Base-by-base conservation (phyloP, 1,140 invertebrate genomes). In the Drosophila pectinifera region DNA sequence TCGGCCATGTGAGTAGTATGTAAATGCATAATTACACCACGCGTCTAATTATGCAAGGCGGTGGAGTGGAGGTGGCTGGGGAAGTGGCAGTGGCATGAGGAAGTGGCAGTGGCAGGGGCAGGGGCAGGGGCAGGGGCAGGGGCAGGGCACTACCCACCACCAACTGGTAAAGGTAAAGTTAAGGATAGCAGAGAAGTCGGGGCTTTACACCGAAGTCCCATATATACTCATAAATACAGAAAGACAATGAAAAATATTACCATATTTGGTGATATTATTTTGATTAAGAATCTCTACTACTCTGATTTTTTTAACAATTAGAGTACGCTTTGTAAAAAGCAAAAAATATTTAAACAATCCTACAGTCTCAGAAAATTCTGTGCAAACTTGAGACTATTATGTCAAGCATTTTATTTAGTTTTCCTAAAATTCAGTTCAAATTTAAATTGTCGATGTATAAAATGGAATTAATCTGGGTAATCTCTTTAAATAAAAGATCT, bases 31-130 rank as follows among this genome's bases (percentile, higher is more conserved):
- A 77, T 77, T 77, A 75, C 58, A 85, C 67, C 82, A 86, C 83
- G 75, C 82, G 73, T 76, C 83, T 88, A 88, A 88, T 88, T 88
- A 88, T 73, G 84, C 83, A 77, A 42, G 67, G 65, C 7, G 20
- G 16, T 5, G 51, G 41, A 38, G 55, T 54, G 22, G 22, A 18
- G 28, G n/a, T 46, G 46, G 28, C 8, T 31, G 28, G 28, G 43
- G 58, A 45, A 38, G 45, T 36, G 64, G 43, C 43, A 49, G 24
- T 22, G 22, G 22, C 1, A 22, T 22, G 22, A 4, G 22, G 48
- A 53, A 49, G 10, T 18, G 46, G 22, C 5, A 63, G 26, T 34
- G 26, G 26, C 8, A 54, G 11, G 24, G 53, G 53, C 20, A 14
- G 24, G 53, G 53, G 36, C 16, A 55, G 22, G 14, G 39, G 24